A percentile compares a stretch with the other conserved stretches of the same genome.
Conservation (phyloP, 2,113 vertebrate species). For the Forbesichthys agassizii region DNA sequence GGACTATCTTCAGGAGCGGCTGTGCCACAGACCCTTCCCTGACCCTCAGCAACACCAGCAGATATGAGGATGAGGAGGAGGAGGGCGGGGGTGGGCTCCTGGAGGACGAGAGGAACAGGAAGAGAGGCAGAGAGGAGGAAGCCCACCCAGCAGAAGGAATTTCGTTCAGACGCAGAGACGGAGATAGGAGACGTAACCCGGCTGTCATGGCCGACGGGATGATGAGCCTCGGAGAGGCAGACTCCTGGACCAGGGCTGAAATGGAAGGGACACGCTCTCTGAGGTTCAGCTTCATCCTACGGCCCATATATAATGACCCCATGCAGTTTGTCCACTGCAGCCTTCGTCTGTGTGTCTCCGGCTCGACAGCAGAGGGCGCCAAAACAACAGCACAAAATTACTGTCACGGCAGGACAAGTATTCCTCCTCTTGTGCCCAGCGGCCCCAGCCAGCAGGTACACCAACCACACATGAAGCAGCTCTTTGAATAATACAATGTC, state of each 20-base stretch:
- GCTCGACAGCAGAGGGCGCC: background rate
- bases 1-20: constrained; percentile 63
- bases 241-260: background rate
- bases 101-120: background rate
- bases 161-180: background rate
- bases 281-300: constrained; percentile 76
- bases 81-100: background rate
- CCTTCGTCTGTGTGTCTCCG: constrained; percentile 63
- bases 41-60: constrained; percentile 14
- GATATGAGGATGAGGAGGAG: background rate
- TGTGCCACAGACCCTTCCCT: constrained; percentile 70
- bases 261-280: constrained; percentile 24
- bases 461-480: background rate
- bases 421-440: constrained; percentile 62
- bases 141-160: background rate
- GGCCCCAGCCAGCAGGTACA: constrained; percentile 60
- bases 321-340: constrained; percentile 83
- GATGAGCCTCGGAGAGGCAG: background rate
- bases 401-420: constrained; percentile 37
- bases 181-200: background rate
- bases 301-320: constrained; percentile 72
- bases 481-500: background rate
- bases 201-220: background rate
- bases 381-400: background rate
- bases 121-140: background rate